Evolutionary conservation across 2,113 vertebrate genomes (phyloP), one percentile per base, ranked within the genome.

Genomic region (Grammomys surdaster): DNA sequence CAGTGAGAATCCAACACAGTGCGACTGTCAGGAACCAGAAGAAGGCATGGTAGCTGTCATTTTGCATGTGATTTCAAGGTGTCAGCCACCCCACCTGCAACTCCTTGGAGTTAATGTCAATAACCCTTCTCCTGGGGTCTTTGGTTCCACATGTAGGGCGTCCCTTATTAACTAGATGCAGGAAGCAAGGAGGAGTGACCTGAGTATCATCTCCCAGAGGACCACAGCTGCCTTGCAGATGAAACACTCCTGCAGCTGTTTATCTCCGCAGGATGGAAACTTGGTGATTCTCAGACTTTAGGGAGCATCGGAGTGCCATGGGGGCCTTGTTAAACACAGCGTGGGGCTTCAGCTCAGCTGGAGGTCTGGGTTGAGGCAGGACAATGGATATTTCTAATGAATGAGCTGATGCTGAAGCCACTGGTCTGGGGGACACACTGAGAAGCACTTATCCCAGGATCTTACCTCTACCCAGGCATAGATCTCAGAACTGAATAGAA

Each of bases 111-210:
- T 48, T 36, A 65, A 81, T 16, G 43, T 70, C 65, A 54, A 48
- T 31, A 46, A 88, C 54, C 12, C 46, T 69, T 75, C 16, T 43
- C 0, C 73, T 4, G 16, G 58, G 24, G 20, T 69, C 60, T 31
- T 84, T 63, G 69, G 58, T 65, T 76, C 51, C 70, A 88, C 48
- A 54, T 65, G 65, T 88, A 73, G 82, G 84, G 26, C 67, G 54
- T 46, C 20, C 5, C 77, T 65, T 51, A 31, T 43, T 63, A 58
- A 67, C 72, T 60, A 70, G 85, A 54, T 4, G 12, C 26, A 40
- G 72, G 80, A 46, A 70, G 20, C 33, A 70, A 70, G 16, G 12
- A 51, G n/a, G 43, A 58, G 81, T 81, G 60, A 43, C 5, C 26
- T 31, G n/a, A 24, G 54, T 43, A 40, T 1, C 36, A 40, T 5